Evolutionary conservation across 1,140 invertebrate species (phyloP), one percentile per base, ranked within the genome.

Genomic region (Vollenhovia emeryi): DNA sequence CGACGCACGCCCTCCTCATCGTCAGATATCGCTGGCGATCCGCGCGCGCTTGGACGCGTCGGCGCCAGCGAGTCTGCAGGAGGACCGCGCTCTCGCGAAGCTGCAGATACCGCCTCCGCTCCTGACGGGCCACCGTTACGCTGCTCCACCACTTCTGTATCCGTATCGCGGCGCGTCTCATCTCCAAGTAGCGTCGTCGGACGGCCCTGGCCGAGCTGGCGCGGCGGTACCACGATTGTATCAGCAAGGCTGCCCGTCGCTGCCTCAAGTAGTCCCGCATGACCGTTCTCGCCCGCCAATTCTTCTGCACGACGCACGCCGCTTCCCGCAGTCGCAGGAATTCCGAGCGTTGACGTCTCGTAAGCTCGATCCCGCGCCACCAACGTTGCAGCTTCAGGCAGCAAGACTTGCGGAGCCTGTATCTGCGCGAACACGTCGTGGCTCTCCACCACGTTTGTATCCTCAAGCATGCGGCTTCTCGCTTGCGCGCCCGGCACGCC

Each of bases 111-210:
- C 75, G 43, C 0, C 80, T 7, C 85, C 87, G 93, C 27, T 87
- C 83, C 30, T 78, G 36, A 74, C 78, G 92, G 85, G 91, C 93
- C 3, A 87, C 21, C 64, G 91, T 90, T 68, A 93, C 94, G 21
- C 82, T 93, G 21, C 88, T 73, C 89, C 93, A 96, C 85, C 93
- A 91, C 62, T 84, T 75, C 87, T 96, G 95, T n/a, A 96, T 86
- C 15, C 85, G 86, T 30, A 88, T 88, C 0, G 91, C 91, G 3
- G 94, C 94, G 0, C 79, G 79, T 62, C 86, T 93, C 21, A 88
- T 90, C 33, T 85, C 85, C 1, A 91, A 75, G 85, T 93, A 95
- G 52, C 93, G 74, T 21, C 89, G 86, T 86, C 89, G 91, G 0
- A 69, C 15, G 0, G 11, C 43, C 59, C 64, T 90, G 15, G 87